phyloP scores from a whole-genome alignment of 35 echinoderm and acorn worm genomes.

The Acanthaster planci region DNA sequence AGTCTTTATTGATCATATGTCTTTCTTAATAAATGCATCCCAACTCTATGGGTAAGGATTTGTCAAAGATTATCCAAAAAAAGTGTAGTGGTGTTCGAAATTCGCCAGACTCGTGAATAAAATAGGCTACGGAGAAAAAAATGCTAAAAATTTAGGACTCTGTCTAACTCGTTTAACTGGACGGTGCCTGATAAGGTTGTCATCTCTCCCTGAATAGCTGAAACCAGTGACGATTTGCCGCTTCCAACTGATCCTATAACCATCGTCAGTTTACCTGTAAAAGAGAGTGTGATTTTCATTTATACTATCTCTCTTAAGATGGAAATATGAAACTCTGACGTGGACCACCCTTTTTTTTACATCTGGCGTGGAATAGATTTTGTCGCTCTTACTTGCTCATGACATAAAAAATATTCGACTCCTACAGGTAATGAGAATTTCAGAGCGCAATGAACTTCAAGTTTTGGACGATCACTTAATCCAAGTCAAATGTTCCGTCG shows the following conservation, averaged over 20 bases:
- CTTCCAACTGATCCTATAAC: slow-evolving; percentile 77
- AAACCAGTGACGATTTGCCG: slow-evolving; percentile 83
- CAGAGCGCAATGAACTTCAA: too few species aligned
- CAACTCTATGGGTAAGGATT: background rate
- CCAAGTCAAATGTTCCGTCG: too few species aligned
- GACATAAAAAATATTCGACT: background rate
- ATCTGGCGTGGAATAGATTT: too few species aligned
- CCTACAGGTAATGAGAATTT: too few species aligned
- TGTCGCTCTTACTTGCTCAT: background rate
- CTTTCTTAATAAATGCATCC: background rate
- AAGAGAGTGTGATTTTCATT: background rate
- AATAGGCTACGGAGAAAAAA: too few species aligned
- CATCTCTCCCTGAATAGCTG: slow-evolving; percentile 90
- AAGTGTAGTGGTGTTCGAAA: background rate
- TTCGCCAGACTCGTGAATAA: background rate
- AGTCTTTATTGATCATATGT: too few species aligned
- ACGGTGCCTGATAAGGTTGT: slow-evolving; percentile 69
- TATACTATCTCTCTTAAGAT: too few species aligned
- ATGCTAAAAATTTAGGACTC: too few species aligned
- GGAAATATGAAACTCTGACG: background rate
- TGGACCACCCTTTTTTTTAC: too few species aligned
- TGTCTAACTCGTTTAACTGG: slow-evolving; percentile 57
- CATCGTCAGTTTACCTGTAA: slow-evolving; percentile 82
- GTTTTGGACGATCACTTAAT: too few species aligned
- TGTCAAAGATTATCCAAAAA: background rate